Evolutionary conservation across 2,113 vertebrate genomes (phyloP).

Genomic region (Kryptolebias marmoratus): DNA sequence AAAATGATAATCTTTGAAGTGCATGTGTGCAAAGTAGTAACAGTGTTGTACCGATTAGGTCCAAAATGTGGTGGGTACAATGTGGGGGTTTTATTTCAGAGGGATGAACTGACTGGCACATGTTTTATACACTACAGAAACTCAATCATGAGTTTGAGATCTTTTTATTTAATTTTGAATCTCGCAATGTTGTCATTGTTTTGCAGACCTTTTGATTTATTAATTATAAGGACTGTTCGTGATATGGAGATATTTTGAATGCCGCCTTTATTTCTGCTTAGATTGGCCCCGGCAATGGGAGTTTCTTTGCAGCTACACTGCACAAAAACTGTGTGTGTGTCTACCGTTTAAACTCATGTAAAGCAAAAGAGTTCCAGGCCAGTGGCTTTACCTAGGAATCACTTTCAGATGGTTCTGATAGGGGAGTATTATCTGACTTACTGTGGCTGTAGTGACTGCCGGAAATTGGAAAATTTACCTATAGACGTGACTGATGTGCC

Average conservation of each 20-base stretch:
- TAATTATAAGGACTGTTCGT: neutral
- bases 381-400: constrained; percentile 47
- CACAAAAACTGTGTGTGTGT: constrained; percentile 20
- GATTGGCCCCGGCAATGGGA: neutral
- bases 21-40: too few relatives aligned
- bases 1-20: too few relatives aligned
- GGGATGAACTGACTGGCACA: too few relatives aligned
- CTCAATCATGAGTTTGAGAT: neutral
- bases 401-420: constrained; percentile 68
- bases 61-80: too few relatives aligned
- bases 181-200: neutral
- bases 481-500: constrained; percentile 46
- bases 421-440: constrained; percentile 51
- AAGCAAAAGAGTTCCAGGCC: constrained; percentile 43
- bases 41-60: too few relatives aligned
- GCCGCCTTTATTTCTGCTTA: neutral
- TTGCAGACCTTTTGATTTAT: neutral
- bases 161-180: neutral
- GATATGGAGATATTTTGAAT: neutral
- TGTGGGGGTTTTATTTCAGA: too few relatives aligned
- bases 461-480: constrained; percentile 76
- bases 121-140: neutral
- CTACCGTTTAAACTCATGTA: constrained; percentile 26
- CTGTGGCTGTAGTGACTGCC: constrained; percentile 53
- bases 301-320: constrained; percentile 5